phyloP scores from a whole-genome alignment of 2,113 vertebrate genomes.

The Fregata magnificens region DNA sequence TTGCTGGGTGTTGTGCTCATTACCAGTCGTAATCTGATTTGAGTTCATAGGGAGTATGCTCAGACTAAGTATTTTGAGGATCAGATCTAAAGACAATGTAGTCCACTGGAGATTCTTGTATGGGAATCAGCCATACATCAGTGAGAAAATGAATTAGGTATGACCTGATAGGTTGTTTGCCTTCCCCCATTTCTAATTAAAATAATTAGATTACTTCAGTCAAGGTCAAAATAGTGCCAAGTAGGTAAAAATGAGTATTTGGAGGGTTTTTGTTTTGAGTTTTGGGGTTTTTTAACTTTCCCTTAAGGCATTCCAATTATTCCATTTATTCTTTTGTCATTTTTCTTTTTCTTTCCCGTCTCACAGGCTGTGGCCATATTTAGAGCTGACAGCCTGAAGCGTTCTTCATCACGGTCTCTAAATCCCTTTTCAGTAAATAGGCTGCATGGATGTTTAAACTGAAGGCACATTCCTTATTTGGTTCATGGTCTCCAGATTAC shows the following conservation, averaged over 20 bases:
- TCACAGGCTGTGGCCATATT: constrained; percentile 58
- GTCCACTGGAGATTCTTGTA: constrained; percentile 1
- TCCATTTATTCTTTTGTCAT: constrained; percentile 23
- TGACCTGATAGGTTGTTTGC: neutral
- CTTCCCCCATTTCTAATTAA: neutral
- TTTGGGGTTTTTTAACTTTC: neutral
- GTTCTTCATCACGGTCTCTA: constrained; percentile 15
- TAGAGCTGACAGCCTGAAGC: constrained; percentile 35
- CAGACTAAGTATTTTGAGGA: neutral
- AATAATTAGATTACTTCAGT: neutral
- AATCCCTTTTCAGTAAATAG: constrained; percentile 60
- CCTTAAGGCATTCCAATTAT: constrained; percentile 1
- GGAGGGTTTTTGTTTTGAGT: neutral
- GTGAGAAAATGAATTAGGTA: neutral
- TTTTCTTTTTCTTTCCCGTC: constrained; percentile 25
- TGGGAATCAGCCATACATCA: constrained; percentile 6
- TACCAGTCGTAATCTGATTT: neutral
- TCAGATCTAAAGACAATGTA: neutral
- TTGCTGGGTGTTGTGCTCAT: constrained; percentile 1
- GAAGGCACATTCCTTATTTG: constrained; percentile 54
- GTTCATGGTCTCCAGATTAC: constrained; percentile 62
- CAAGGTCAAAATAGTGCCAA: neutral
- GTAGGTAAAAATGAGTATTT: neutral
- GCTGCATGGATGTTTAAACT: constrained; percentile 63
- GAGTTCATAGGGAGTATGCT: neutral